Percentiles rank a stretch among this genome's conserved stretches.
These are phyloP conservation scores for Bembecia ichneumoniformis DNA, from an alignment of 2,888 invertebrate genomes.

Conservation along the genomic window DNA sequence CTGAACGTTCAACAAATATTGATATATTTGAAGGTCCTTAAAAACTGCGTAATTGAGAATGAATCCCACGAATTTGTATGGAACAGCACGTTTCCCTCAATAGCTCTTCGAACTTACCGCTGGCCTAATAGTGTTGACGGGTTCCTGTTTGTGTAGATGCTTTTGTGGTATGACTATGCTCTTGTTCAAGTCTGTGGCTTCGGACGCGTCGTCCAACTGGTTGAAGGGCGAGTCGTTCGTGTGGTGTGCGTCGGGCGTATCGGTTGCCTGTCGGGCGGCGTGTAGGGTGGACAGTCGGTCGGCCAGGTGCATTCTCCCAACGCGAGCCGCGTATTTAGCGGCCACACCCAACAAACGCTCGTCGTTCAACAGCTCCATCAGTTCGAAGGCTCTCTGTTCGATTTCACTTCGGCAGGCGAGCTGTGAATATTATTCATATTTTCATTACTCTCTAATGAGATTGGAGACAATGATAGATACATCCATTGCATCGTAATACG, in stretches of 20 bases:
- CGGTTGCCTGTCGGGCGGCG: conserved; percentile 40
- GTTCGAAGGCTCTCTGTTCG: conserved; percentile 88
- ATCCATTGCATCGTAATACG: no score
- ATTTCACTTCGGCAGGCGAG: conserved; percentile 86
- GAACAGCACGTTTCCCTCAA: no score
- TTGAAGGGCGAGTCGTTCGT: conserved; percentile 43
- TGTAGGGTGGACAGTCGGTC: conserved; percentile 80
- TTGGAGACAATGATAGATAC: no score
- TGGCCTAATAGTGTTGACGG: conserved; percentile 49
- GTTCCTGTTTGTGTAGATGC: conserved; percentile 40
- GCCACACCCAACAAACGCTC: conserved; percentile 85
- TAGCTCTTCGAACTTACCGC: conserved; percentile 33
- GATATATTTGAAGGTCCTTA: no score
- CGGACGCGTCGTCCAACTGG: conserved; percentile 43
- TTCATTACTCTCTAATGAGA: not conserved
- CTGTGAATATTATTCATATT: conserved; percentile 47
- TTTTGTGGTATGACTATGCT: conserved; percentile 61
- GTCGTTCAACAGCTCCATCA: conserved; percentile 86
- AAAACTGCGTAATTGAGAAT: no score
- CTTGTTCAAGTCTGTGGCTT: conserved; percentile 33
- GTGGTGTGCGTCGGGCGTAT: conserved; percentile 27
- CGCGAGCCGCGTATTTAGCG: conserved; percentile 88
- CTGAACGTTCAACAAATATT: no score
- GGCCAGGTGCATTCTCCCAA: conserved; percentile 82
- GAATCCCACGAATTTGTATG: no score